Conservation (phyloP, 2,113 vertebrate genomes). For the Thomomys bottae region DNA sequence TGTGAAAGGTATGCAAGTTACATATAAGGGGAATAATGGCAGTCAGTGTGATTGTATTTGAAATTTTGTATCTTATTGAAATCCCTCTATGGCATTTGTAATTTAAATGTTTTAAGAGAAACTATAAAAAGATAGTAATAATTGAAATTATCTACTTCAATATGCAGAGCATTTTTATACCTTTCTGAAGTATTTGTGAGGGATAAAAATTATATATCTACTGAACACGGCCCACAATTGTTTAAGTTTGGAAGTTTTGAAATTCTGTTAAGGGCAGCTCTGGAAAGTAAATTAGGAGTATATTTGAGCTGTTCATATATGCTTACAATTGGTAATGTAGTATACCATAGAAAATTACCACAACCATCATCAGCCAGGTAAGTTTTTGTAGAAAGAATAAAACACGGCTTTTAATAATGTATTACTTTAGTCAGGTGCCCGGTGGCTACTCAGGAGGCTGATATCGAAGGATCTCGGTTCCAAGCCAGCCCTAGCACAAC, state of each 20-base stretch:
- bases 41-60: slow-evolving; percentile 73
- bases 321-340: slow-evolving; percentile 67
- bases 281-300: slow-evolving; percentile 60
- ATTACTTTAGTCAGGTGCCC: too few species aligned
- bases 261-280: slow-evolving; percentile 56
- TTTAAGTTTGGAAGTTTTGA: slow-evolving; percentile 61
- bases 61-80: slow-evolving; percentile 68
- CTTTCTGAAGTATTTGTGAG: slow-evolving; percentile 67
- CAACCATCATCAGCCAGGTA: slow-evolving; percentile 57
- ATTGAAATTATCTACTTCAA: slow-evolving; percentile 75
- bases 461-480: too few species aligned
- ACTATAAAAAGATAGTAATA: slow-evolving; percentile 62
- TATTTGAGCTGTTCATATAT: slow-evolving; percentile 58
- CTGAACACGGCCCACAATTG: slow-evolving; percentile 68
- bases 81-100: slow-evolving; percentile 70
- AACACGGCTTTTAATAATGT: not conserved
- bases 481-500: too few species aligned
- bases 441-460: too few species aligned
- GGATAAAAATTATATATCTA: slow-evolving; percentile 50
- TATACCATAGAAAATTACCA: slow-evolving; percentile 57
- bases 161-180: slow-evolving; percentile 68
- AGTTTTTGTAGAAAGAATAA: slow-evolving; percentile 58
- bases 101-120: slow-evolving; percentile 77
- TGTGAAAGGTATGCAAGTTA: slow-evolving; percentile 70
- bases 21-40: slow-evolving; percentile 58